Conservation (phyloP, 2,888 invertebrate species). For the Agriopis aurantiaria region DNA sequence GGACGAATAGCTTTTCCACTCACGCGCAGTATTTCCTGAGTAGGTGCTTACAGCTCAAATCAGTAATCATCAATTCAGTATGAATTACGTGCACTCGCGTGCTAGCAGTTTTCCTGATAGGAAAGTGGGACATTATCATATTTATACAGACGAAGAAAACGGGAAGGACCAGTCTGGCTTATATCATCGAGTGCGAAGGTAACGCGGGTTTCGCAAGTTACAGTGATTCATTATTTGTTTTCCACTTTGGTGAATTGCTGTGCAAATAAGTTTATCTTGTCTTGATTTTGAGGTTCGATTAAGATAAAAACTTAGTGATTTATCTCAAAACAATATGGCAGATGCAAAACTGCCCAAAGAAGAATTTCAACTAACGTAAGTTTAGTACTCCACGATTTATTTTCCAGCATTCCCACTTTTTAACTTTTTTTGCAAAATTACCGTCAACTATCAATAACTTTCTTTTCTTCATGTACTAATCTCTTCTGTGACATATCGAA, state of each 20-base stretch:
- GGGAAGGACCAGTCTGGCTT: constrained; percentile 44
- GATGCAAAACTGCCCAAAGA: neutral
- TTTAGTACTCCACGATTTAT: neutral
- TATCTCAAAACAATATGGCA: neutral
- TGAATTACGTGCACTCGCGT: constrained; percentile 61
- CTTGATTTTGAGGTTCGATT: constrained; percentile 39
- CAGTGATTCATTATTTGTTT: constrained; percentile 22
- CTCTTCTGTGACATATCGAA: constrained; percentile 19
- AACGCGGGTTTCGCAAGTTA: constrained; percentile 13
- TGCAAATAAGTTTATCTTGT: constrained; percentile 39
- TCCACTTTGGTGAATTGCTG: constrained; percentile 25
- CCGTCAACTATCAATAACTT: neutral
- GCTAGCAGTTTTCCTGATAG: constrained; percentile 71
- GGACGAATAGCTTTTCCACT: constrained; percentile 16
- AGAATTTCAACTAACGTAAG: constrained; percentile 1
- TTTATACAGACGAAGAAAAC: constrained; percentile 64
- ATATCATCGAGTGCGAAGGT: constrained; percentile 37
- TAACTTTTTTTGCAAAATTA: neutral
- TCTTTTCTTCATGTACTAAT: constrained; percentile 3
- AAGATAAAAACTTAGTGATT: constrained; percentile 26
- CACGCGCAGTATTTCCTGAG: constrained; percentile 45
- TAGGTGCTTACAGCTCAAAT: constrained; percentile 46
- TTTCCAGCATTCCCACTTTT: neutral
- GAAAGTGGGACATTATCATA: constrained; percentile 78
- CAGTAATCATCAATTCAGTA: constrained; percentile 65